Evolutionary conservation across 1,140 invertebrate genomes (phyloP).

Genomic region (Muscidifurax raptorellus): DNA sequence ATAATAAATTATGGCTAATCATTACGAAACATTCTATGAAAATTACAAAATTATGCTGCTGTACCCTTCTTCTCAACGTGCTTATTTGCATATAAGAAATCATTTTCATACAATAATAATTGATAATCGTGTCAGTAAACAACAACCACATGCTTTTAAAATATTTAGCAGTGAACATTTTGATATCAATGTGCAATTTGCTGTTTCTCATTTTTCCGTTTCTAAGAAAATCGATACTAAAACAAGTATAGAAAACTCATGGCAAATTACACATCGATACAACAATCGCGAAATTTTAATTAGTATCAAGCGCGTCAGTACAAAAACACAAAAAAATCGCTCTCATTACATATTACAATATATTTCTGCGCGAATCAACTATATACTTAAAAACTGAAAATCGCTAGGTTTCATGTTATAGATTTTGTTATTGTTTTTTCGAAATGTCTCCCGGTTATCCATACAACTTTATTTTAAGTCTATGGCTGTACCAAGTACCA

Average conservation of each 20-base stretch:
- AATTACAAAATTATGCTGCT: constrained; percentile 1
- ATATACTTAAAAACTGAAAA: constrained; percentile 12
- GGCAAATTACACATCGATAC: constrained; percentile 2
- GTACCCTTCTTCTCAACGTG: neutral
- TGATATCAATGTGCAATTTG: neutral
- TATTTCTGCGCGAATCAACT: constrained; percentile 11
- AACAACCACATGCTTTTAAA: constrained; percentile 9
- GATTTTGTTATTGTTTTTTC: neutral
- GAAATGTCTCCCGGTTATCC: neutral
- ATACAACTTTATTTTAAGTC: constrained; percentile 18
- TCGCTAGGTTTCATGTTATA: neutral
- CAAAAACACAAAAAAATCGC: constrained; percentile 47
- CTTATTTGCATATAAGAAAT: neutral
- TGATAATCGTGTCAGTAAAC: constrained; percentile 14
- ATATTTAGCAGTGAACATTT: constrained; percentile 51
- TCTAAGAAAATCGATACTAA: constrained; percentile 13
- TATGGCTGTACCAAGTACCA: constrained; percentile 44
- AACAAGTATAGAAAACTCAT: constrained; percentile 35
- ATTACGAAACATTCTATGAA: neutral
- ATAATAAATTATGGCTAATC: neutral
- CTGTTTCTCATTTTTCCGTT: neutral
- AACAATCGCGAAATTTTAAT: constrained; percentile 1
- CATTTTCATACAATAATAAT: constrained; percentile 19
- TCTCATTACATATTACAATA: constrained; percentile 31
- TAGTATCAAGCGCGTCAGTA: constrained; percentile 42